Percentiles rank a stretch among this genome's conserved stretches.
Conservation (phyloP, 2,113 vertebrate species). For the Clinocottus analis region DNA sequence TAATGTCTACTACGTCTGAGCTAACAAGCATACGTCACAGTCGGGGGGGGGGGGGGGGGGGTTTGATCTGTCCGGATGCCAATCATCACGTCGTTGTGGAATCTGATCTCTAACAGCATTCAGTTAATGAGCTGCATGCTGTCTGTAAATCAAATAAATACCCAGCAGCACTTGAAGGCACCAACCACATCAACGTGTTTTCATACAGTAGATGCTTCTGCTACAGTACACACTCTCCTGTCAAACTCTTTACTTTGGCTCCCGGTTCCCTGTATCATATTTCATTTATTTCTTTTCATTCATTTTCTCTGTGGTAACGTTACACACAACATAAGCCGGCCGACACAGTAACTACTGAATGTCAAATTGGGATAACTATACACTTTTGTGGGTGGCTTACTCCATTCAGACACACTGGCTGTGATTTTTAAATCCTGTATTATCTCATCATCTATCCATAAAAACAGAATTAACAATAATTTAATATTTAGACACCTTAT, state of each 20-base stretch:
- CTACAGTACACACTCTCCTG: neutral
- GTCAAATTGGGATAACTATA: neutral
- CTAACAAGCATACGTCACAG: constrained; percentile 3
- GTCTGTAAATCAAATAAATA: neutral
- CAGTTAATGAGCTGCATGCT: constrained; percentile 26
- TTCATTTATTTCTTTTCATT: constrained; percentile 4
- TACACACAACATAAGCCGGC: neutral
- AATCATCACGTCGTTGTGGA: constrained; percentile 15
- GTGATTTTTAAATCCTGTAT: constrained; percentile 8
- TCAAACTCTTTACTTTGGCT: neutral
- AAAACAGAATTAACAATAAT: neutral
- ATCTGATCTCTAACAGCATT: constrained; percentile 14
- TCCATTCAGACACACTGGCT: neutral
- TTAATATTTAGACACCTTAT: neutral
- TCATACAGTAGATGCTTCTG: neutral
- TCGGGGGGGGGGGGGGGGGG: no score
- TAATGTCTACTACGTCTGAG: neutral
- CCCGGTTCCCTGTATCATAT: neutral
- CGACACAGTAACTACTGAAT: neutral
- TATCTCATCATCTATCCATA: neutral
- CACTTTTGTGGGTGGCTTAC: neutral
- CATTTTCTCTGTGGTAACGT: neutral
- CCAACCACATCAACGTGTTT: constrained; percentile 3
- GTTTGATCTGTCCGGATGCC: constrained; percentile 14
- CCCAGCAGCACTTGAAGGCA: constrained; percentile 18